Percentiles rank a stretch among this genome's conserved stretches.
Evolutionary conservation across 2,113 vertebrate genomes (phyloP).

Genomic region (Enhydra lutris): DNA sequence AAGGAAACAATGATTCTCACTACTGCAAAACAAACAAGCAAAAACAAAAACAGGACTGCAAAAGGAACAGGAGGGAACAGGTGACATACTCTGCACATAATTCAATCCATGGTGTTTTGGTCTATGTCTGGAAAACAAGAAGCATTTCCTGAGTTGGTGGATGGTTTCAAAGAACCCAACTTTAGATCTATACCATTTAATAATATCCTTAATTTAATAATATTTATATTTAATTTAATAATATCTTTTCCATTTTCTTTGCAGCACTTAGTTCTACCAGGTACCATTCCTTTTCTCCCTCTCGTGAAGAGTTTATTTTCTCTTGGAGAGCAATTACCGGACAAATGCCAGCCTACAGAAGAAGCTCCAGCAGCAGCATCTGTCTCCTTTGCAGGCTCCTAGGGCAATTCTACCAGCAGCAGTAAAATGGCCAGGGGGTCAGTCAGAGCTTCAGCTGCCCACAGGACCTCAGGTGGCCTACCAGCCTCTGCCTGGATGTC

Average conservation of each 20-base stretch:
- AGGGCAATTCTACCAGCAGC: slow-evolving; percentile 79
- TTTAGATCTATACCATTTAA: not conserved
- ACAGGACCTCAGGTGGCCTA: slow-evolving; percentile 64
- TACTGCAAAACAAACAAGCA: not conserved
- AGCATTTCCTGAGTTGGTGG: not conserved
- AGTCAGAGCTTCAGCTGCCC: slow-evolving; percentile 72
- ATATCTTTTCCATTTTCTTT: slow-evolving; percentile 31
- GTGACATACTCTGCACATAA: not conserved
- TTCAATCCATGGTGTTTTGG: not conserved
- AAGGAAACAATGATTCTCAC: not conserved
- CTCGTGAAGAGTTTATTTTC: slow-evolving; percentile 77
- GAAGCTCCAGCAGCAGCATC: slow-evolving; percentile 76
- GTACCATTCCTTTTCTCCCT: slow-evolving; percentile 68
- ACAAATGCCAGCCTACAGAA: slow-evolving; percentile 83
- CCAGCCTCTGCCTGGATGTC: slow-evolving; percentile 62
- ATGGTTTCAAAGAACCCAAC: not conserved
- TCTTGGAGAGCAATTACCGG: slow-evolving; percentile 82
- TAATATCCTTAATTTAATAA: not conserved
- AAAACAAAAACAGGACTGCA: not conserved
- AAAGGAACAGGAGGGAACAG: not conserved
- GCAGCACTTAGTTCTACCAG: not conserved
- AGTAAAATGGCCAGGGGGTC: slow-evolving; percentile 79
- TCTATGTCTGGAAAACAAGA: not conserved
- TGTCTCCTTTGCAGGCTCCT: slow-evolving; percentile 77
- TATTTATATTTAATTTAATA: not conserved